phyloP scores from a whole-genome alignment of 2,113 vertebrate species.

The Anser cygnoides region DNA sequence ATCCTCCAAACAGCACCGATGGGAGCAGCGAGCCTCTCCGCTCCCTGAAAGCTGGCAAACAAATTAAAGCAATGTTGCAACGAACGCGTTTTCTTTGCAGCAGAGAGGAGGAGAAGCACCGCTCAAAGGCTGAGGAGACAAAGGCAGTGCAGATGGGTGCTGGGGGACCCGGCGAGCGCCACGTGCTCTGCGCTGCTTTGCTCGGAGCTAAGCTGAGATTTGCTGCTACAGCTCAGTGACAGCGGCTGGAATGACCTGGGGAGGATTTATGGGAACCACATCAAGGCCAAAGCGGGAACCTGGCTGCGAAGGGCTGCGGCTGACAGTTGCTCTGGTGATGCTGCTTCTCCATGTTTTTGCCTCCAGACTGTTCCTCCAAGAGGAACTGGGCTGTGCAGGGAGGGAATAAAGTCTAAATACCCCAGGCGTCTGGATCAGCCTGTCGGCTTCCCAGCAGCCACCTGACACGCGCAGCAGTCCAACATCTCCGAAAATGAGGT shows the following conservation, averaged over 20 bases:
- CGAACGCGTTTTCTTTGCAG: slow-evolving; percentile 34
- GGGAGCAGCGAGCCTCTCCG: slow-evolving; percentile 32
- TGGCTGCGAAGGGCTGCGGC: neutral
- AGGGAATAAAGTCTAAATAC: neutral
- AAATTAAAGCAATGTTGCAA: slow-evolving; percentile 48
- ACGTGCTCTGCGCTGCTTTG: neutral
- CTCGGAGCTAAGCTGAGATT: neutral
- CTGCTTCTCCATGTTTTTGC: neutral
- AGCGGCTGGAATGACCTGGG: neutral
- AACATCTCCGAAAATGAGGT: neutral
- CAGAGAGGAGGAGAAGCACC: neutral
- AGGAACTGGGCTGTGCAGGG: neutral
- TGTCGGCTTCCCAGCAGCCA: neutral
- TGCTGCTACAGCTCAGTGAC: neutral
- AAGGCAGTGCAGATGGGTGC: slow-evolving; percentile 49
- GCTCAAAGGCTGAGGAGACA: slow-evolving; percentile 49
- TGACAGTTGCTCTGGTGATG: neutral
- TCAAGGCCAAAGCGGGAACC: neutral
- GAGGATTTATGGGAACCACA: neutral
- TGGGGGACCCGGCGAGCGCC: slow-evolving; percentile 25
- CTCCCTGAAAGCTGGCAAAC: slow-evolving; percentile 42
- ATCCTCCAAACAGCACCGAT: slow-evolving; percentile 20
- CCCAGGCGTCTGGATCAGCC: neutral
- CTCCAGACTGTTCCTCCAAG: neutral
- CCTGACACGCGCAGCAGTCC: neutral